Evolutionary conservation across 2,797 vertebrate species (phyloP), one percentile per base, ranked within the genome.

Genomic region (Fistularia commersonii): DNA sequence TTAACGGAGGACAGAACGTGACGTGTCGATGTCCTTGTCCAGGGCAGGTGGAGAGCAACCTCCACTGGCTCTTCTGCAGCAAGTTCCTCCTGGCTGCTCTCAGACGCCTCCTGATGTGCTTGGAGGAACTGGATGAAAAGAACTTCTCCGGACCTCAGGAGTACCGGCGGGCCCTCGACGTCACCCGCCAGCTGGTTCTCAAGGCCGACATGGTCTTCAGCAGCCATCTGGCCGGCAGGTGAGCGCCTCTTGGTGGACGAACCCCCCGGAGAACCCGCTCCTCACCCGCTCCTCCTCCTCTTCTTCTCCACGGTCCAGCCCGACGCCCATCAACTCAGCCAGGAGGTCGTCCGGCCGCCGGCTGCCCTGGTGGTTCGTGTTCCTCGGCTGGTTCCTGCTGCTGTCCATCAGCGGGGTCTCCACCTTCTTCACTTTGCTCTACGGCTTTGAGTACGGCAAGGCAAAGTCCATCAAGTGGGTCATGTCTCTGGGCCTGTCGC

Each of bases 321-420:
- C 83, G 0, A 54, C 59, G 33, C 69, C 68, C 0, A 65, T 75
- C 32, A 77, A 46, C 15, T 74, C 48, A 45, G 70, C 57, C 62
- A 79, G 74, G 60, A 67, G 3, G 8, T 51, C 74, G 0, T 10
- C 50, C 0, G 50, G 74, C 36, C 88, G 79, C 59, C 83, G 82
- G 72, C 83, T 93, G 45, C 92, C 92, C 45, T 93, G 92, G 92
- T 93, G 92, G 92, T 93, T 80, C 52, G 86, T 92, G 45, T 90
- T 92, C 41, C 40, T 93, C 34, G 92, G 89, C 34, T 93, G 92
- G 92, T 81, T 86, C 72, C 72, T 93, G 55, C 71, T 93, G 57
- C 42, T 93, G 15, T 76, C 85, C 66, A 91, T 92, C 64, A 93
- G 91, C 2, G 88, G 67, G 1, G 37, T 93, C 23, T 93, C 91